A percentile compares a stretch with the other conserved stretches of the same genome.
phyloP scores from a whole-genome alignment of 1,140 invertebrate species.

The Drosophila yakuba region DNA sequence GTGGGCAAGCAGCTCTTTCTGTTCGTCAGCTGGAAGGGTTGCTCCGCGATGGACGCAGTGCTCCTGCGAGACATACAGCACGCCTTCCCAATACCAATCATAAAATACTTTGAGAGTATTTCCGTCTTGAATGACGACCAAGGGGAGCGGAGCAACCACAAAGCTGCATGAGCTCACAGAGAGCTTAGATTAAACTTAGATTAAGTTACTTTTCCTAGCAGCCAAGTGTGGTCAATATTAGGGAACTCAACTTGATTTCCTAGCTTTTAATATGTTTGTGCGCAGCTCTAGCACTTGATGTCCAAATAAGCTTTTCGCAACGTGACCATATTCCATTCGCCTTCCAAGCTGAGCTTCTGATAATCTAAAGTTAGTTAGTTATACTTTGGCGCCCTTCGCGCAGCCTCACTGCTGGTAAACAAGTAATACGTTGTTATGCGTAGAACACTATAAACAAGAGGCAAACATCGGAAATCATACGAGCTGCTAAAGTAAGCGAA shows the following conservation, averaged over 20 bases:
- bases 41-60: background rate
- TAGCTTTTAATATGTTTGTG: too few relatives aligned
- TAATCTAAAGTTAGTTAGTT: background rate
- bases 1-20: background rate
- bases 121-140: too few relatives aligned
- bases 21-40: constrained; percentile 23
- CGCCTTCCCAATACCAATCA: background rate
- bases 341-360: background rate
- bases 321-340: background rate
- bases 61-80: background rate
- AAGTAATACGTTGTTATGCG: background rate
- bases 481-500: background rate
- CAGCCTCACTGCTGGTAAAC: background rate
- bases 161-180: too few relatives aligned
- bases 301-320: background rate
- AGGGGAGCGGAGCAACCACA: too few relatives aligned
- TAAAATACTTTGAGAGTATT: constrained; percentile 11
- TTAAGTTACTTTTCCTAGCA: too few relatives aligned
- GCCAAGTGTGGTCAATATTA: too few relatives aligned
- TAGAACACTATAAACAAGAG: background rate
- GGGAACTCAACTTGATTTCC: too few relatives aligned
- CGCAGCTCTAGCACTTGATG: background rate
- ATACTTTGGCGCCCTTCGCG: background rate
- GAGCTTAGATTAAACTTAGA: too few relatives aligned
- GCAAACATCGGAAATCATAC: background rate